Base-by-base conservation (phyloP, 2,888 invertebrate species). In the Athripsodes cinereus region DNA sequence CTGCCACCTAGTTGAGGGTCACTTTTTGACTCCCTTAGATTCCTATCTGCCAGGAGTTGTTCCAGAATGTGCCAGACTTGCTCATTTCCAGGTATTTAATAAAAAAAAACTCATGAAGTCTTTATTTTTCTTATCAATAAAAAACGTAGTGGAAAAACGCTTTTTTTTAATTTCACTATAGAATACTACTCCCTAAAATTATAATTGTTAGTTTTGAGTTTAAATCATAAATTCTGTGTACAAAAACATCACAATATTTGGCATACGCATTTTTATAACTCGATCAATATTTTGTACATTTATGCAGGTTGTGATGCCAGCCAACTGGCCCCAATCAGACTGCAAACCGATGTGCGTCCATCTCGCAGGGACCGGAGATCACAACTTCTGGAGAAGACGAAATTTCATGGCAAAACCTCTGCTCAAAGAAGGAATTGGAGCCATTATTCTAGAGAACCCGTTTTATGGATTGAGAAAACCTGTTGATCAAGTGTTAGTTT, bases 361-460 rank as follows among this genome's bases (percentile, higher is more conserved):
- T 70, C 80, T 98, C 64, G 97, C 98, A 22, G 97, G 97, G 26
- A 99, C 99, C 46, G 99, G 98, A 48, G 98, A 99, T 78, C 98
- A 99, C 81, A 90, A 85, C 74, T 96, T 89, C 71, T 95, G 95
- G 92, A 81, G 95, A 66, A 80, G 98, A 67, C 79, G 96, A 69
- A 87, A 88, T 68, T 76, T 96, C 49, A 88, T 97, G 80, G 97
- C 93, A 6, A 90, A 90, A 67, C 97, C 97, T 2, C 73, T 99
- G 58, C 73, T 97, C 3, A 90, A 91, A 71, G 90, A 95, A 70
- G 92, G 92, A 44, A 93, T 98, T 66, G 96, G 90, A 53, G 92
- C 97, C 1, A 88, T 99, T 53, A 85, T 99, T 62, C 75, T 99
- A 64, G 97, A 98, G 78, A 99, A 98, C 75, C 98, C 99, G 10